Percentiles rank a stretch among this genome's conserved stretches.
phyloP scores from a whole-genome alignment of 2,888 invertebrate species.

The Salpingus planirostris region DNA sequence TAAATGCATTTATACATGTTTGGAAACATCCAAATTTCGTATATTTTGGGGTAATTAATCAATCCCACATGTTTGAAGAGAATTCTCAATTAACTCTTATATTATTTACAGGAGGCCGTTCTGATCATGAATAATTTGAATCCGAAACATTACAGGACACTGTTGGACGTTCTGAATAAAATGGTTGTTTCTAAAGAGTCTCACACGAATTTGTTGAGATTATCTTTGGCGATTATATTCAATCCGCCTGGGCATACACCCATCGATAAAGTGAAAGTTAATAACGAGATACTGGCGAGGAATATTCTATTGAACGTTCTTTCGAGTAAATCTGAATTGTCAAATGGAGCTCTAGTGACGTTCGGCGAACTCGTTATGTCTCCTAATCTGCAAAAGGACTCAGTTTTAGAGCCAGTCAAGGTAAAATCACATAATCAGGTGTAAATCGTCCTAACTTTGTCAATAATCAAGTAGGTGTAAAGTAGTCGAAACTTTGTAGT shows the following conservation, averaged over 20 bases:
- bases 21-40: conserved; percentile 8
- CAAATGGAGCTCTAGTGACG: conserved; percentile 6
- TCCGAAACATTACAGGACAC: conserved; percentile 8
- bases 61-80: not conserved
- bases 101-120: conserved; percentile 10
- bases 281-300: conserved; percentile 9
- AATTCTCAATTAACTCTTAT: not conserved
- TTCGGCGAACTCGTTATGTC: conserved; percentile 8
- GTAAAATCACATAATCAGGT: not conserved
- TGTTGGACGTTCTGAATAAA: conserved; percentile 9
- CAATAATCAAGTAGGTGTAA: no score
- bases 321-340: conserved; percentile 6
- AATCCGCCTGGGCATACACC: conserved; percentile 3
- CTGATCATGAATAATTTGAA: conserved; percentile 10
- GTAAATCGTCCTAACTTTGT: not conserved
- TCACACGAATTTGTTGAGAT: conserved; percentile 7
- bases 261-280: conserved; percentile 11
- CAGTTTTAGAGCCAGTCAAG: conserved; percentile 4
- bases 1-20: conserved; percentile 11
- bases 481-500: no score
- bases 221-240: conserved; percentile 7
- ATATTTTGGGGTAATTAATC: conserved; percentile 6
- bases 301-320: conserved; percentile 9
- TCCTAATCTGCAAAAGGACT: conserved; percentile 8
- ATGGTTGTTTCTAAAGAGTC: conserved; percentile 5